Base-by-base conservation (phyloP, 2,888 invertebrate genomes). In the Lithosia quadra region DNA sequence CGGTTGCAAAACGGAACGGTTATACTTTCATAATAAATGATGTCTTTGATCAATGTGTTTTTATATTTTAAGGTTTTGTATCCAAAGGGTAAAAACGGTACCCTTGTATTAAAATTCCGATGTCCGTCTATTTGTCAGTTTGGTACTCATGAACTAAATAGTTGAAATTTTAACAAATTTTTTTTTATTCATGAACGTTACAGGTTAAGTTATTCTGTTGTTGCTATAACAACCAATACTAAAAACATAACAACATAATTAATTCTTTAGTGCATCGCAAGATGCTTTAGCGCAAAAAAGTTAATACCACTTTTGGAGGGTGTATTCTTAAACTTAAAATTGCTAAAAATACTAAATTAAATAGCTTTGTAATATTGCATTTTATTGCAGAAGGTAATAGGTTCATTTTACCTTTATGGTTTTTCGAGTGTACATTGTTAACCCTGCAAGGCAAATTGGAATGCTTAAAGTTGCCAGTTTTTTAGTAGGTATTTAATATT, bases 1-100 rank as follows among this genome's bases (percentile, higher is more conserved):
- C 79, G 74, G 71, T 79, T 72, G 76, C 74, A 68, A 81, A 74
- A 79, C 18, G 3, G 1, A 18, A 39, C 2, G 10, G 11, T 61
- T 60, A 57, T 71, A 68, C 71, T 63, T 66, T 43, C 11, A 57
- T 18, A n/a, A n/a, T n/a, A n/a, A n/a, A 57, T 10, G 10, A 34
- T 8, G n/a, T 7, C 18, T n/a, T 18, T n/a, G n/a, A 49, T 49
- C 18, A n/a, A 49, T 18, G 43, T 1, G 18, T 43, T 39, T 43
- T 43, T 18, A 43, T 18, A 7, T 43, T 43, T 43, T 18, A 18
- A 15, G 13, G 3, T 39, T 39, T 39, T 13, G 36, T 1, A 13
- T 2, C 36, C 11, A 36, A 13, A 36, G 9, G 34, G 34, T 36
- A 9, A 36, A 36, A n/a, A n/a, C n/a, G n/a, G n/a, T n/a, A n/a